phyloP scores from a whole-genome alignment of 2,113 vertebrate genomes.

The Oncorhynchus mykiss region DNA sequence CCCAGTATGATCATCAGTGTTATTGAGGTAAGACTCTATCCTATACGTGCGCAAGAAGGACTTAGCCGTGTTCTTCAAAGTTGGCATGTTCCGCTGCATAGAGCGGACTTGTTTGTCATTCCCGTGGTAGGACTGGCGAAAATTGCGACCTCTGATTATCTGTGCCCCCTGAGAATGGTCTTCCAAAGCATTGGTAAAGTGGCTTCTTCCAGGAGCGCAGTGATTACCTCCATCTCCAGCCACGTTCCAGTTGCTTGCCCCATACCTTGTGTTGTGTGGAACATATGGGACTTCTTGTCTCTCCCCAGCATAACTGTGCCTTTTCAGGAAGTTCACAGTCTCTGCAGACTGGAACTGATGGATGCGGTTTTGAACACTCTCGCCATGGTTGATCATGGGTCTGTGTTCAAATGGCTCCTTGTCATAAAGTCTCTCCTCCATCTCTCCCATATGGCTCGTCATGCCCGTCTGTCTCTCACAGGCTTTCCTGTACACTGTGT shows the following conservation, averaged over 20 bases:
- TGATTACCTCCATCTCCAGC: constrained; percentile 75
- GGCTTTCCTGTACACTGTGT: constrained; percentile 78
- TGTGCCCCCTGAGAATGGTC: constrained; percentile 72
- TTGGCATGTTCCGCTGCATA: constrained; percentile 86
- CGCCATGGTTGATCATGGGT: constrained; percentile 67
- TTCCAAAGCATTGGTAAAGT: constrained; percentile 67
- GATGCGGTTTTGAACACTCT: constrained; percentile 68
- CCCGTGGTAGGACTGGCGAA: constrained; percentile 84
- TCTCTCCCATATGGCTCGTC: constrained; percentile 16
- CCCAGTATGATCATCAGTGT: constrained; percentile 69
- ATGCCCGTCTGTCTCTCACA: constrained; percentile 70
- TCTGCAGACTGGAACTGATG: constrained; percentile 76
- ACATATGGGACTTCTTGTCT: constrained; percentile 75
- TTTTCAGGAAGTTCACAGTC: constrained; percentile 80
- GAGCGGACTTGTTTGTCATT: constrained; percentile 81
- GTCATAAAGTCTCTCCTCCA: constrained; percentile 71
- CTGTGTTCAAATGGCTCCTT: constrained; percentile 63
- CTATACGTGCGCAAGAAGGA: constrained; percentile 87
- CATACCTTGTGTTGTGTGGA: constrained; percentile 72
- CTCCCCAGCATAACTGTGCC: constrained; percentile 95
- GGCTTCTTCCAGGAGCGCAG: constrained; percentile 68
- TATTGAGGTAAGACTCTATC: constrained; percentile 91
- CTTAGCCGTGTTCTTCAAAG: constrained; percentile 84
- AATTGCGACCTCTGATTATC: constrained; percentile 75
- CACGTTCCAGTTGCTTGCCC: constrained; percentile 80